Base-by-base conservation (phyloP, 1,140 invertebrate genomes). In the Vollenhovia emeryi region DNA sequence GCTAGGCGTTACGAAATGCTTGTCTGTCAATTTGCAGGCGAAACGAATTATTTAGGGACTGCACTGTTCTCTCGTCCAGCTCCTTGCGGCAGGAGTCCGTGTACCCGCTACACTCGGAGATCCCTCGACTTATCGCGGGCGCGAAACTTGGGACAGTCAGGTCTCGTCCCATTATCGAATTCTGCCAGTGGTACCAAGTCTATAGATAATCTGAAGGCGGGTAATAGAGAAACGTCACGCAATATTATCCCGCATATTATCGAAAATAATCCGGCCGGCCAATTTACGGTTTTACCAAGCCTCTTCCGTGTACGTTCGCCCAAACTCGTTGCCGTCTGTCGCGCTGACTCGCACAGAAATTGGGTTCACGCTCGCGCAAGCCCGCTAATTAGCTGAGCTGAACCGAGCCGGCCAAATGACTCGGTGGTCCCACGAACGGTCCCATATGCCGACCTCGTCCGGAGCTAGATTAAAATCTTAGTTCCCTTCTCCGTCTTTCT, bases 301-400 rank as follows among this genome's bases (percentile, higher is more conserved):
- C 36, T 55, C 40, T 48, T 43, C 5, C 24, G 15, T 11, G 60
- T 43, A 21, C 45, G 57, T 13, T 30, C 62, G 60, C 1, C 21
- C 45, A 13, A 57, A 73, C 52, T 82, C 40, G 50, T 45, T 59
- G 59, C 87, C 91, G 85, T 89, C 90, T 88, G 90, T 92, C 87
- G 85, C 75, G 84, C 85, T 66, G 76, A n/a, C 52, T 59, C 69
- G 78, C 50, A 76, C 83, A 90, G 87, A 90, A 93, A 92, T 93
- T 92, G 83, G 90, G 89, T 92, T 93, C 88, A 93, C 91, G 92
- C 89, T 92, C 91, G 89, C 91, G 87, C 92, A 89, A 92, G 79
- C 86, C 71, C 75, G 91, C 89, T 93, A 93, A 93, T 93, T 93
- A 93, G 92, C 87, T 57, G 68, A 84, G 75, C 73, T 15, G 27